A percentile compares a stretch with the other conserved stretches of the same genome.
Evolutionary conservation across 2,113 vertebrate species (phyloP).

Genomic region (Barnardius zonarius): DNA sequence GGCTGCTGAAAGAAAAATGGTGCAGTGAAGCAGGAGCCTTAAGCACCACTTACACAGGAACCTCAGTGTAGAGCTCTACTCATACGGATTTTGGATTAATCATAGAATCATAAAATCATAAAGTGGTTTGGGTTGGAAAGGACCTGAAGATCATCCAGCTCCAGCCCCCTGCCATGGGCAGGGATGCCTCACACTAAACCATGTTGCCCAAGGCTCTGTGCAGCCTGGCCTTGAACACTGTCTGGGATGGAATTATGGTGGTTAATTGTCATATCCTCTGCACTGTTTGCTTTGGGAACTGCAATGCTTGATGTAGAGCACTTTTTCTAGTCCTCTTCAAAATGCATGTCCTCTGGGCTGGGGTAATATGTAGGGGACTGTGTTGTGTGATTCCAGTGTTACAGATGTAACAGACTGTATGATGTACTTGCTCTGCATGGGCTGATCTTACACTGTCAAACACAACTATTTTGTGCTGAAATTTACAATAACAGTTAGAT

Average conservation of each 20-base stretch:
- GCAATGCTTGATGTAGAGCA: neutral
- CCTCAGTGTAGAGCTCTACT: neutral
- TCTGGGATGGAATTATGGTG: neutral
- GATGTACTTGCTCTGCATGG: neutral
- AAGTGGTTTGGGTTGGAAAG: neutral
- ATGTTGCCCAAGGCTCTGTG: neutral
- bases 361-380: fast-evolving
- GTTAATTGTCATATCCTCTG: neutral
- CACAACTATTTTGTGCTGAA: neutral
- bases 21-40: neutral
- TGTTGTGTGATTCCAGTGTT: neutral
- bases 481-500: neutral
- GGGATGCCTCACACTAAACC: neutral
- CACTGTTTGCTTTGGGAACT: neutral
- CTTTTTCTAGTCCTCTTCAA: neutral
- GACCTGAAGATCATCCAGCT: neutral
- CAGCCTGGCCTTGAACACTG: neutral
- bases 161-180: neutral
- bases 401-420: neutral
- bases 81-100: neutral
- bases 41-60: neutral
- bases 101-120: neutral
- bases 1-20: neutral
- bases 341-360: too few relatives aligned
- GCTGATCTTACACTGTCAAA: neutral